Evolutionary conservation across 2,888 invertebrate genomes (phyloP).

Genomic region (Diarsia brunnea): DNA sequence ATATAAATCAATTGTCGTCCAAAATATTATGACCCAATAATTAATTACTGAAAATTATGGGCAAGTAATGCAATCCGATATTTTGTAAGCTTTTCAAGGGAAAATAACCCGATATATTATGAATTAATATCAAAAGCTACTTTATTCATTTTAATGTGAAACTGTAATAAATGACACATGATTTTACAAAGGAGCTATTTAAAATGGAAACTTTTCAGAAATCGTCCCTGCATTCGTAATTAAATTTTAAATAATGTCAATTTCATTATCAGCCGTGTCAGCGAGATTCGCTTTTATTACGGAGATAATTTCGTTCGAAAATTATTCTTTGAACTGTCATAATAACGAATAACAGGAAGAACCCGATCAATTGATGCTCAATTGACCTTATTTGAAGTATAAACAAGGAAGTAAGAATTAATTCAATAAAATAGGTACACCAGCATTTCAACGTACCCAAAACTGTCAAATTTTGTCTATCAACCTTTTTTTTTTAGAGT

Average conservation of each 20-base stretch:
- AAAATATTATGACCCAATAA: too few species aligned
- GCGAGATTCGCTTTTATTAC: constrained; percentile 14
- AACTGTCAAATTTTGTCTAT: too few species aligned
- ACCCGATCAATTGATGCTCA: not conserved
- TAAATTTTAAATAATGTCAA: constrained; percentile 47
- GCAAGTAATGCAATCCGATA: not conserved
- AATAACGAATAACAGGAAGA: not conserved
- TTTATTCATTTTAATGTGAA: not conserved
- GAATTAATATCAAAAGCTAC: not conserved
- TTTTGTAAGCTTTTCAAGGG: not conserved
- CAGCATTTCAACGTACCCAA: too few species aligned
- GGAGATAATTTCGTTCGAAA: constrained; percentile 11
- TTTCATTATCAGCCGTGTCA: constrained; percentile 16
- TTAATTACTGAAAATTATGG: not conserved
- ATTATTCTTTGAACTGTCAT: not conserved
- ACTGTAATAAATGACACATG: constrained; percentile 12
- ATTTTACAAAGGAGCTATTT: constrained; percentile 16
- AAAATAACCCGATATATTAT: not conserved
- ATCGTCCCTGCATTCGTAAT: constrained; percentile 17
- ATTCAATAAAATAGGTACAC: too few species aligned
- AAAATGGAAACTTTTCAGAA: constrained; percentile 16
- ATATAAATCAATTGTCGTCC: not conserved
- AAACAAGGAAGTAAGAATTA: too few species aligned
- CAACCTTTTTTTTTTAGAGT: too few species aligned
- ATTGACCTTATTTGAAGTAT: not conserved